These are phyloP conservation scores for Morone saxatilis DNA, from an alignment of 2,113 vertebrate species.

Conservation along the genomic window DNA sequence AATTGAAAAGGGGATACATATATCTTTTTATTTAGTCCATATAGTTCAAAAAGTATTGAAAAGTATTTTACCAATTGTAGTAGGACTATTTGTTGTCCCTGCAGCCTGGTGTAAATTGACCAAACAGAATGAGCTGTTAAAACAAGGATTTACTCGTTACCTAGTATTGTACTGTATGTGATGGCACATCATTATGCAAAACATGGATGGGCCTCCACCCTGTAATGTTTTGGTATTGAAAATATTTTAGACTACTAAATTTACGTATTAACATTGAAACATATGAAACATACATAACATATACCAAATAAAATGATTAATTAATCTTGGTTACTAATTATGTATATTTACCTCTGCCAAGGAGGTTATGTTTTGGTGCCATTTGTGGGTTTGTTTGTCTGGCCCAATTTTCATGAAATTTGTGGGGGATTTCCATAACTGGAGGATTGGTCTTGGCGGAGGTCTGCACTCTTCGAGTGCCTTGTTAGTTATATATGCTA, in stretches of 20 bases:
- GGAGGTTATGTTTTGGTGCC: neutral
- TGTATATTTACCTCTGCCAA: neutral
- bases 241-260: neutral
- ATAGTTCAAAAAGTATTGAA: neutral
- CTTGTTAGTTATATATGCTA: neutral
- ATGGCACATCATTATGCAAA: neutral
- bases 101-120: neutral
- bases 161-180: neutral
- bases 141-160: neutral
- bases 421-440: too few relatives aligned
- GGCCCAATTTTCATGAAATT: too few relatives aligned
- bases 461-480: too few relatives aligned
- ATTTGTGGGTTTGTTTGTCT: too few relatives aligned
- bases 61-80: neutral
- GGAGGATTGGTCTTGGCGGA: too few relatives aligned
- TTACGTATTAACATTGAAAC: neutral
- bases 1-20: neutral
- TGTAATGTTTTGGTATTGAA: conserved; percentile 3
- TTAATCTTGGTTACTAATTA: neutral
- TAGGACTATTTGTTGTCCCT: neutral
- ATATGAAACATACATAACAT: neutral
- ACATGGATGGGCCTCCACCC: neutral
- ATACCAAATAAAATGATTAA: neutral
- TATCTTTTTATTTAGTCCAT: neutral
- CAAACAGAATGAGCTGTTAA: neutral